These are phyloP conservation scores for Silurus meridionalis DNA, from an alignment of 2,113 vertebrate species.

Conservation along the genomic window DNA sequence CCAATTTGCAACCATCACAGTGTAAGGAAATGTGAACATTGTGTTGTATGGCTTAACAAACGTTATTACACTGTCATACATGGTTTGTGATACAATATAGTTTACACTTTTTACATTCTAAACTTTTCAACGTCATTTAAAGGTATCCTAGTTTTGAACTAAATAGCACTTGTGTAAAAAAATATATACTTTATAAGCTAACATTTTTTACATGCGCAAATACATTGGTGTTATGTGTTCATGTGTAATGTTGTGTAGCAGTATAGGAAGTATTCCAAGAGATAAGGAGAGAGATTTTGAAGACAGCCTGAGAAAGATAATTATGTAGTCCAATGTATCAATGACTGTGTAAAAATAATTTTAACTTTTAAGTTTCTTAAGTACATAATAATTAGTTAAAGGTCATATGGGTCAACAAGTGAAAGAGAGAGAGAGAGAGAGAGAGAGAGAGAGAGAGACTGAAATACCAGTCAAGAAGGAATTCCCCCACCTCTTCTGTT, in stretches of 20 bases:
- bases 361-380: conserved; percentile 57
- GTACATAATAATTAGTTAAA: conserved; percentile 71
- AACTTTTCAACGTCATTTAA: neutral
- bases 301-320: conserved; percentile 45
- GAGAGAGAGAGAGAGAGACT: conserved; percentile 67
- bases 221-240: neutral
- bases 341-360: conserved; percentile 75
- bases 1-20: conserved; percentile 21
- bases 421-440: conserved; percentile 61
- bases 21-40: conserved; percentile 4
- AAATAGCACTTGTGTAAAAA: neutral
- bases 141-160: neutral
- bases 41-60: conserved; percentile 5
- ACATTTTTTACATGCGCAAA: neutral
- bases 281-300: conserved; percentile 43
- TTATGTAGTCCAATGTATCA: conserved; percentile 68
- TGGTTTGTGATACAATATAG: neutral
- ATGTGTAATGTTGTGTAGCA: neutral
- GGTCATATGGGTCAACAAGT: conserved; percentile 60
- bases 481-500: conserved; percentile 76
- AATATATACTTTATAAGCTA: neutral
- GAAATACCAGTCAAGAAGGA: conserved; percentile 71
- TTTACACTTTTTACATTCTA: neutral
- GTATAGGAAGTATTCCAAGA: conserved; percentile 26
- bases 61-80: conserved; percentile 21